Evolutionary conservation across 2,888 invertebrate genomes (phyloP).

Genomic region (Leptopterna dolabrata): DNA sequence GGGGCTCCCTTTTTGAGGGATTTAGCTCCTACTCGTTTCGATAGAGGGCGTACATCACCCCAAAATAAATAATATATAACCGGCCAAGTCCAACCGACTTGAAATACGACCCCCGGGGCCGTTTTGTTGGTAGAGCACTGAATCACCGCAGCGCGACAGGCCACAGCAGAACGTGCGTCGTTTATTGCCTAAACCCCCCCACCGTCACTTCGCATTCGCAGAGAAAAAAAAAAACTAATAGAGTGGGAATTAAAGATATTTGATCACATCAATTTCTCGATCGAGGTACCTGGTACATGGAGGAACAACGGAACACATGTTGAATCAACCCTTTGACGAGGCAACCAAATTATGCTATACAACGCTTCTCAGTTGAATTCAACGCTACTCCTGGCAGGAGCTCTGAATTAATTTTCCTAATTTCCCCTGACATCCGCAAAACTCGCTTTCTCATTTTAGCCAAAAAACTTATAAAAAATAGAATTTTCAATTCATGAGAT

Average conservation of each 20-base stretch:
- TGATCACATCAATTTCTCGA: too few relatives aligned
- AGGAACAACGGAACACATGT: too few relatives aligned
- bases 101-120: slow-evolving; percentile 49
- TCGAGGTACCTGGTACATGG: too few relatives aligned
- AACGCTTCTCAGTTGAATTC: too few relatives aligned
- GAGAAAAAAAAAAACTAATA: not conserved
- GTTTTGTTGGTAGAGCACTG: slow-evolving; percentile 50
- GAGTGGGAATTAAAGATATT: not conserved
- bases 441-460: too few relatives aligned
- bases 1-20: slow-evolving; percentile 30
- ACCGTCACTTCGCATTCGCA: not conserved
- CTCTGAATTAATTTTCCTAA: too few relatives aligned
- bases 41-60: slow-evolving; percentile 30
- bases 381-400: too few relatives aligned
- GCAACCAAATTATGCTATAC: too few relatives aligned
- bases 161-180: slow-evolving; percentile 45
- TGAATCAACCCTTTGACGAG: too few relatives aligned
- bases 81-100: slow-evolving; percentile 30
- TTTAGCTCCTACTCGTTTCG: slow-evolving; percentile 34
- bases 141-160: slow-evolving; percentile 51
- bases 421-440: too few relatives aligned
- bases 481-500: too few relatives aligned
- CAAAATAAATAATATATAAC: slow-evolving; percentile 55
- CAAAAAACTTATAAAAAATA: too few relatives aligned
- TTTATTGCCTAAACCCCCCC: slow-evolving; percentile 48